Base-by-base conservation (phyloP, 1,140 invertebrate genomes). In the Triops cancriformis region DNA sequence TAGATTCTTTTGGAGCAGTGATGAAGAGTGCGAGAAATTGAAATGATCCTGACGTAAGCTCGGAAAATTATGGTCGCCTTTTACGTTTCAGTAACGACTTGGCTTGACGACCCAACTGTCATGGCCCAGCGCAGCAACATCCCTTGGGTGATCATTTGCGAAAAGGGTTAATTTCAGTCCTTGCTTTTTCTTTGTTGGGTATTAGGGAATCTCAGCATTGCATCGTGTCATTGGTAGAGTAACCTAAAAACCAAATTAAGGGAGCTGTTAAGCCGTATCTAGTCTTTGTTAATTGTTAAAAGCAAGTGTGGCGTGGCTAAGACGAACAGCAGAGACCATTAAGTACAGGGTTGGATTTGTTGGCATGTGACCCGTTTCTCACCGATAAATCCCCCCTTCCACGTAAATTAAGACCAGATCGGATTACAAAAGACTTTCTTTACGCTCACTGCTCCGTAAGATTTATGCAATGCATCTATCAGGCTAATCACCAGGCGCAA, bases 301-400 rank as follows among this genome's bases (percentile, higher is more conserved):
- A 64, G 51, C 51, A 64, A 64, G 51, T 64, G 18, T 64, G 51
- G 51, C 51, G 51, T 23, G 51, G 51, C 51, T 64, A 64, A 18
- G 51, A 64, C 1, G 51, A 64, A 64, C 51, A n/a, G 51, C n/a
- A 23, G 23, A 64, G 51, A 64, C n/a, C 51, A 23, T 64, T 23
- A 64, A 64, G 18, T 64, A 64, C 51, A 64, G 51, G 18, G 51
- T 23, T 64, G 14, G 51, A 64, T 64, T 37, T 64, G 51, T 64
- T 64, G 51, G 51, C 51, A 64, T 64, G 51, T 64, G 51, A 64
- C 51, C 51, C 51, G 51, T 64, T 64, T 64, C 51, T 64, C 51
- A 64, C 51, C 51, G 51, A 64, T 64, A 64, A 64, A n/a, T n/a
- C n/a, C 51, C 31, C 31, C 31, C 7, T 37, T 37, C 31, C 51